These are phyloP conservation scores for Sinocyclocheilus anshuiensis DNA, from an alignment of 2,113 vertebrate genomes.

Conservation along the genomic window DNA sequence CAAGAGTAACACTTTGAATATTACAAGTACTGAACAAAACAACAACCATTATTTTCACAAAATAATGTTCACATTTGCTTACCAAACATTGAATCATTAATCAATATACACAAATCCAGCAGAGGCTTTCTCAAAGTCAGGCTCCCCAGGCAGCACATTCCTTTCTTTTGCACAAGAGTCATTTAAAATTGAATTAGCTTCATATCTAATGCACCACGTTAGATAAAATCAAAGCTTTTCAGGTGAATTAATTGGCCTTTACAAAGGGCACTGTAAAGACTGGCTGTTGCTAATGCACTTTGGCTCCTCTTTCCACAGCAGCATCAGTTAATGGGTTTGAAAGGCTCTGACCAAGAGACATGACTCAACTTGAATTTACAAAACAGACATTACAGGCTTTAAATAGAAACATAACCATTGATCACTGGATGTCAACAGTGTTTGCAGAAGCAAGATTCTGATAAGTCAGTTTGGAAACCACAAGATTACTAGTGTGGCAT, in stretches of 20 bases:
- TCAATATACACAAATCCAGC: background rate
- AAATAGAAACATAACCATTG: constrained; percentile 23
- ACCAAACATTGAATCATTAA: background rate
- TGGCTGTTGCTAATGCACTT: constrained; percentile 19
- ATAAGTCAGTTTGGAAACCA: background rate
- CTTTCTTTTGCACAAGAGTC: constrained; percentile 4
- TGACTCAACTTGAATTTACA: constrained; percentile 25
- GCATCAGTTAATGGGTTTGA: constrained; percentile 45
- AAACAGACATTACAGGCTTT: constrained; percentile 18
- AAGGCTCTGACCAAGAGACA: constrained; percentile 43
- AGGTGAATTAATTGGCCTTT: constrained; percentile 32
- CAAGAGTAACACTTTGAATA: background rate
- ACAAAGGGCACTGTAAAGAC: constrained; percentile 16
- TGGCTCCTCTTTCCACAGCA: constrained; percentile 11
- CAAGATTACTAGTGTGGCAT: background rate
- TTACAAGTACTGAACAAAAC: background rate
- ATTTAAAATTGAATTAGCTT: constrained; percentile 2
- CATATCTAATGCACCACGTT: background rate
- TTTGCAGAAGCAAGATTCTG: constrained; percentile 14
- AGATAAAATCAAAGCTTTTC: background rate
- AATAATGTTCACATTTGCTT: background rate
- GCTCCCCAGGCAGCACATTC: background rate
- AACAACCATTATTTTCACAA: background rate
- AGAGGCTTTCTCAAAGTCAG: background rate
- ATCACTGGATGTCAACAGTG: background rate